Evolutionary conservation across 1,140 invertebrate species (phyloP).

Genomic region (Zaprionus inermis): DNA sequence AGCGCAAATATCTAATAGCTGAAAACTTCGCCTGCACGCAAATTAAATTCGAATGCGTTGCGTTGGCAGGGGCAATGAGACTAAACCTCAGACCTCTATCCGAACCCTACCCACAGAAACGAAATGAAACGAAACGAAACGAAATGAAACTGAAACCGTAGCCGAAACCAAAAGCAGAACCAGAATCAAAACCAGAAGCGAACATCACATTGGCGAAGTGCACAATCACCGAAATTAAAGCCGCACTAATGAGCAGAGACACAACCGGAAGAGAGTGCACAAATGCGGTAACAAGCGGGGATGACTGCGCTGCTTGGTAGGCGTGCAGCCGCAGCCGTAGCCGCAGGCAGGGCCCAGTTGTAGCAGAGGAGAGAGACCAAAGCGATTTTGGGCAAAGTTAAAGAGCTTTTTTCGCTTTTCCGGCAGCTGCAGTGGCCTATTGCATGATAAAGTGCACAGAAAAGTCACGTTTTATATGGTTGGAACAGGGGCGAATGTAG

Average conservation of each 20-base stretch:
- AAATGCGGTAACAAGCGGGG: slow-evolving; percentile 55
- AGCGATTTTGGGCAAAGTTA: slow-evolving; percentile 76
- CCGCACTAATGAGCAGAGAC: slow-evolving; percentile 79
- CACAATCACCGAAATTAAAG: slow-evolving; percentile 78
- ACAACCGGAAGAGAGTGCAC: slow-evolving; percentile 63
- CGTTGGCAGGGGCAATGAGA: slow-evolving; percentile 28
- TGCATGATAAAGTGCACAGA: slow-evolving; percentile 50
- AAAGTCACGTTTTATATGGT: slow-evolving; percentile 62
- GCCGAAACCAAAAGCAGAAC: slow-evolving; percentile 26
- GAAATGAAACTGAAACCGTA: slow-evolving; percentile 11
- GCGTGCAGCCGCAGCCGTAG: slow-evolving; percentile 27
- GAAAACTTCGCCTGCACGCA: slow-evolving; percentile 39
- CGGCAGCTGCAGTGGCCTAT: slow-evolving; percentile 28
- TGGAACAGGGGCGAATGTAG: slow-evolving; percentile 1
- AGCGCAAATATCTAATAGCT: slow-evolving; percentile 57
- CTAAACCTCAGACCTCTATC: background rate
- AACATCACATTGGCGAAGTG: slow-evolving; percentile 54
- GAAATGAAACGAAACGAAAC: background rate
- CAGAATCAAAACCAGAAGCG: slow-evolving; percentile 32
- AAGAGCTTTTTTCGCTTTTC: slow-evolving; percentile 51
- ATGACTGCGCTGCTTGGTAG: slow-evolving; percentile 16
- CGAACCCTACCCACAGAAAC: slow-evolving; percentile 6
- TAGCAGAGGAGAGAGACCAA: slow-evolving; percentile 30
- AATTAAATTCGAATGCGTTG: slow-evolving; percentile 61
- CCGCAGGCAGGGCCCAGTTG: slow-evolving; percentile 14